Percentiles rank a stretch among this genome's conserved stretches.
These are phyloP conservation scores for Austrolebias charrua DNA, from an alignment of 2,797 vertebrate species.

Conservation along the genomic window DNA sequence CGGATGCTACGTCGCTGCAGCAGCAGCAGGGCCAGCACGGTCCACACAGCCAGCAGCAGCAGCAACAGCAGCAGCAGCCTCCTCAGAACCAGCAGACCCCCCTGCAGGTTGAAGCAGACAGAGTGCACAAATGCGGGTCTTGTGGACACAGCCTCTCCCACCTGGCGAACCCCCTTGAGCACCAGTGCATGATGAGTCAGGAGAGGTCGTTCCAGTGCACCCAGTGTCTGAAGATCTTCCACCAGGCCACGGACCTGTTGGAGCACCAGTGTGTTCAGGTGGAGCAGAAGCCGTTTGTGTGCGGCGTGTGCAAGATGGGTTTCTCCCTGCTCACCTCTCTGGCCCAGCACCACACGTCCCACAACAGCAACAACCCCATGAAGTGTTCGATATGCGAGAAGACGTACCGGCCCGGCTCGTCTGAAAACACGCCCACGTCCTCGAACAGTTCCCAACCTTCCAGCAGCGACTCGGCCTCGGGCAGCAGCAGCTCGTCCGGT, in stretches of 20 bases:
- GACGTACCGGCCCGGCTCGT: conserved; percentile 88
- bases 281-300: conserved; percentile 98
- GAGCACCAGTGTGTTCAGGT: conserved; percentile 98
- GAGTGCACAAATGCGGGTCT: conserved; percentile 88
- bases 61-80: conserved; percentile 63
- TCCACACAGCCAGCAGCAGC: conserved; percentile 77
- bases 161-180: conserved; percentile 92
- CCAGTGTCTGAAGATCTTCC: conserved; percentile 98
- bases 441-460: conserved; percentile 72
- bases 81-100: conserved; percentile 76
- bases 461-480: conserved; percentile 63
- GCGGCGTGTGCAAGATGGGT: conserved; percentile 97
- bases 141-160: conserved; percentile 95
- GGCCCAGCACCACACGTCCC: conserved; percentile 94
- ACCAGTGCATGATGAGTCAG: conserved; percentile 93
- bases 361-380: conserved; percentile 88
- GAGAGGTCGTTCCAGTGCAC: conserved; percentile 98
- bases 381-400: conserved; percentile 99
- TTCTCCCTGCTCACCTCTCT: conserved; percentile 96
- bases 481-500: conserved; percentile 75
- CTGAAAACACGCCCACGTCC: conserved; percentile 73
- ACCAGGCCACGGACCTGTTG: conserved; percentile 94
- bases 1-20: conserved; percentile 83
- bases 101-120: conserved; percentile 80
- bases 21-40: conserved; percentile 80